These are phyloP conservation scores for Pammene fasciana DNA, from an alignment of 2,888 invertebrate genomes.

Conservation along the genomic window DNA sequence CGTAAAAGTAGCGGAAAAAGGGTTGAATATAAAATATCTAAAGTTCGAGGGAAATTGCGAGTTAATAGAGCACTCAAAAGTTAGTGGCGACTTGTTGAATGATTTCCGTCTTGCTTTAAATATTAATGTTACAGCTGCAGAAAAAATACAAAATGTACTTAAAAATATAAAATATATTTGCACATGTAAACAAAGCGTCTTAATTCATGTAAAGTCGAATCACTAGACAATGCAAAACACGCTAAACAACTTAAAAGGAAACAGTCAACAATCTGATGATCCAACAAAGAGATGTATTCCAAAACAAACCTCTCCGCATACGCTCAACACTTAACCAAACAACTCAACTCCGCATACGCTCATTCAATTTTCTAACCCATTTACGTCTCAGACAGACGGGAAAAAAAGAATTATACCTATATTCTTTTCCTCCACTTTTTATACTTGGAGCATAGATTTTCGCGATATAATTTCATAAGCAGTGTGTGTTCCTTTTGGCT, in stretches of 20 bases:
- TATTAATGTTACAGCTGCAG: conserved; percentile 20
- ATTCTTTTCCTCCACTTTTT: conserved; percentile 64
- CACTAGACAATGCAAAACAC: conserved; percentile 44
- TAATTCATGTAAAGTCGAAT: conserved; percentile 39
- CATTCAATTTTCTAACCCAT: conserved; percentile 84
- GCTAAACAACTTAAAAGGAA: conserved; percentile 45
- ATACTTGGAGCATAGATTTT: conserved; percentile 62
- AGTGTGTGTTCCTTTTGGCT: conserved; percentile 76
- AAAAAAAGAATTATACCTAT: conserved; percentile 55
- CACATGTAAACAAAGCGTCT: conserved; percentile 25
- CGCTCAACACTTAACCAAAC: conserved; percentile 74
- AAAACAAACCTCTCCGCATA: conserved; percentile 55
- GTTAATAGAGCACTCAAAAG: conserved; percentile 42
- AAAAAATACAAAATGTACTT: conserved; percentile 6
- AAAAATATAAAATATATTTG: conserved; percentile 8
- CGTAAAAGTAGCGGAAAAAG: conserved; percentile 39
- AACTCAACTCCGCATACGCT: conserved; percentile 68
- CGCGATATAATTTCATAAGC: conserved; percentile 81
- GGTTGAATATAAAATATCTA: conserved; percentile 42
- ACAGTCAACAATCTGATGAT: conserved; percentile 56
- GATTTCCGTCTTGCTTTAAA: conserved; percentile 38
- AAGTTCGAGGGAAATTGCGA: conserved; percentile 41
- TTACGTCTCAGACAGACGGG: conserved; percentile 78
- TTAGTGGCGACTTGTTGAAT: conserved; percentile 42
- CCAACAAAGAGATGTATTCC: conserved; percentile 66